A percentile compares a stretch with the other conserved stretches of the same genome.
phyloP scores from a whole-genome alignment of 1,140 invertebrate genomes.

The Drosophila santomea region DNA sequence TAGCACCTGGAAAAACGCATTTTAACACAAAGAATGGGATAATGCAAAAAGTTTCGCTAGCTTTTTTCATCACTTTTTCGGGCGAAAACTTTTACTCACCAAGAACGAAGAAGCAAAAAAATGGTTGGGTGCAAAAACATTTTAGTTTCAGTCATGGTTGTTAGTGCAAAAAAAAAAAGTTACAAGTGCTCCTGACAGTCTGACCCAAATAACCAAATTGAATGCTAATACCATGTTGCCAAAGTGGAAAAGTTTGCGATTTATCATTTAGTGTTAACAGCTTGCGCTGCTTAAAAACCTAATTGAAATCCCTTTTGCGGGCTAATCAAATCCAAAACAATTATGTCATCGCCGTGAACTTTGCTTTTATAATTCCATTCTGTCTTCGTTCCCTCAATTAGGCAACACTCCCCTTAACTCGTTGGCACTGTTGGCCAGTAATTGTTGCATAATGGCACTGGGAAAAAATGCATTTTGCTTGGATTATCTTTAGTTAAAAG shows the following conservation, averaged over 20 bases:
- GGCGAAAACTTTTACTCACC: constrained; percentile 15
- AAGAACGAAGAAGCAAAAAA: neutral
- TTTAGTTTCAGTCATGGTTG: constrained; percentile 20
- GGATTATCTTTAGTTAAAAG: neutral
- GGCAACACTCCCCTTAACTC: constrained; percentile 39
- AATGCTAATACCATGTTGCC: constrained; percentile 13
- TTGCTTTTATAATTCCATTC: constrained; percentile 40
- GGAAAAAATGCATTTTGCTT: neutral
- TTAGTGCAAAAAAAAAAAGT: constrained; percentile 36
- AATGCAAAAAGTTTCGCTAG: constrained; percentile 28
- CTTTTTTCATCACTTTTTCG: neutral
- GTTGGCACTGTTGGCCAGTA: constrained; percentile 20
- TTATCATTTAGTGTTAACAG: constrained; percentile 48
- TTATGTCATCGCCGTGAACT: constrained; percentile 45
- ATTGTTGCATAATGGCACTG: constrained; percentile 42
- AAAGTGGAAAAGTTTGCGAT: constrained; percentile 12
- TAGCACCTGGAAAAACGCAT: constrained; percentile 40
- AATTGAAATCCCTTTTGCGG: constrained; percentile 37
- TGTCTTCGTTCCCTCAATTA: constrained; percentile 41
- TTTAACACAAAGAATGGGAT: constrained; percentile 8
- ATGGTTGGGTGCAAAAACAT: neutral
- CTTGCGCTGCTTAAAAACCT: constrained; percentile 34
- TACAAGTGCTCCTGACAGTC: constrained; percentile 5
- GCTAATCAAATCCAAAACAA: constrained; percentile 25
- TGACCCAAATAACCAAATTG: constrained; percentile 21